A percentile compares a stretch with the other conserved stretches of the same genome.
These are phyloP conservation scores for Muscicapa comitata DNA, from an alignment of 2,797 vertebrate genomes.

Conservation along the genomic window DNA sequence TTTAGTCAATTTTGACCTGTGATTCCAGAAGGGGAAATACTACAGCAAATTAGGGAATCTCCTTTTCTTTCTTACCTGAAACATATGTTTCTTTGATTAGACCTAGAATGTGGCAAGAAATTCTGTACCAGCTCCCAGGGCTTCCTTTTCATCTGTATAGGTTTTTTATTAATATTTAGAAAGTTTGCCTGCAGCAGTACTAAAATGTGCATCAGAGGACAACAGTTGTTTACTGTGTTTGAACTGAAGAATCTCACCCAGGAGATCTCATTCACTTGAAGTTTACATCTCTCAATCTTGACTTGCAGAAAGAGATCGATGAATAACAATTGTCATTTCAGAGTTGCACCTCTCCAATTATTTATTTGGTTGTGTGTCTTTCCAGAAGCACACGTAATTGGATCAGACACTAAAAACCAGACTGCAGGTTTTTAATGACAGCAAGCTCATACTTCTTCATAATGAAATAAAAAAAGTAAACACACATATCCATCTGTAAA, in stretches of 20 bases:
- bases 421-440: conserved; percentile 81
- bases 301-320: conserved; percentile 82
- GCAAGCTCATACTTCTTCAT: conserved; percentile 81
- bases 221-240: conserved; percentile 92
- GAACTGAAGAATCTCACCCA: conserved; percentile 85
- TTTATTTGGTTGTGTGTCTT: conserved; percentile 84
- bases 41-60: not conserved
- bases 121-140: conserved; percentile 28
- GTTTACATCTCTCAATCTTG: conserved; percentile 82
- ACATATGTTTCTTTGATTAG: conserved; percentile 39
- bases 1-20: not conserved
- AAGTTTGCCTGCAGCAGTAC: conserved; percentile 89
- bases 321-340: conserved; percentile 84
- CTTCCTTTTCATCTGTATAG: conserved; percentile 74
- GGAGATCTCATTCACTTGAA: conserved; percentile 83
- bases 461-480: conserved; percentile 32
- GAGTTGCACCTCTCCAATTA: conserved; percentile 82
- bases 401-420: conserved; percentile 86
- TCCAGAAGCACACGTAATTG: conserved; percentile 83
- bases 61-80: not conserved
- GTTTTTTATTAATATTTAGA: conserved; percentile 78
- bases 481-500: conserved; percentile 42
- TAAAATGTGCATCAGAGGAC: conserved; percentile 91
- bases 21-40: not conserved
- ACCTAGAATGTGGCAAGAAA: conserved; percentile 25